Conservation (phyloP, 1,140 invertebrate species). For the Oncopodura yosiiana region DNA sequence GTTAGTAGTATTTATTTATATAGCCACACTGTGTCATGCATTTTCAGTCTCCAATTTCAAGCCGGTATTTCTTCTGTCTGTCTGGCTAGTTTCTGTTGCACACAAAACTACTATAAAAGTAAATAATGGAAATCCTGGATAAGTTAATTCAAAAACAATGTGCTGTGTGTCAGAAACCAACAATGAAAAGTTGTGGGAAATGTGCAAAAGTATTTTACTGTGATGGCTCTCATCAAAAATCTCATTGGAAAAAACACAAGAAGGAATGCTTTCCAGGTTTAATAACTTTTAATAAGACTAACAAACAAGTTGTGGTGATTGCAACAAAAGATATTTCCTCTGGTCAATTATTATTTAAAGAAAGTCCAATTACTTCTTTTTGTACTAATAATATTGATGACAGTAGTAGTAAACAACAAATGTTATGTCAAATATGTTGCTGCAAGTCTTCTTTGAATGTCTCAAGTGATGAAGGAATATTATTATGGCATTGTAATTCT, state of each 20-base stretch:
- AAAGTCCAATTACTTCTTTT: not conserved
- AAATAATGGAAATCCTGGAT: too few relatives aligned
- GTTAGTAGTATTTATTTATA: too few relatives aligned
- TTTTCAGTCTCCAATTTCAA: not conserved
- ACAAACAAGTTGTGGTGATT: not conserved
- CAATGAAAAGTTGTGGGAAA: not conserved
- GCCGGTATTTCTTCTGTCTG: not conserved
- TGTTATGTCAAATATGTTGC: not conserved
- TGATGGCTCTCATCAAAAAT: conserved; percentile 3
- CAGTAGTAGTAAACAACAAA: too few relatives aligned
- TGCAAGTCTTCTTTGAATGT: not conserved
- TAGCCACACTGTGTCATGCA: not conserved
- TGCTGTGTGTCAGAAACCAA: conserved; percentile 4
- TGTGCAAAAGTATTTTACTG: conserved; percentile 9
- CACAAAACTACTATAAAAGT: not conserved
- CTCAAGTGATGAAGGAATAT: not conserved
- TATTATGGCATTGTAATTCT: not conserved
- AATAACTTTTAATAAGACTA: not conserved
- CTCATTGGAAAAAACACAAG: conserved; percentile 2
- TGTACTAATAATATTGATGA: too few relatives aligned
- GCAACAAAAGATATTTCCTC: not conserved
- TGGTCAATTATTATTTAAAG: conserved; percentile 3
- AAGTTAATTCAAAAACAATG: not conserved
- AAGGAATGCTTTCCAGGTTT: conserved; percentile 3
- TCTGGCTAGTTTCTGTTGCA: not conserved